Conservation (phyloP, 2,113 vertebrate species). For the Ceuthmochares aereus region DNA sequence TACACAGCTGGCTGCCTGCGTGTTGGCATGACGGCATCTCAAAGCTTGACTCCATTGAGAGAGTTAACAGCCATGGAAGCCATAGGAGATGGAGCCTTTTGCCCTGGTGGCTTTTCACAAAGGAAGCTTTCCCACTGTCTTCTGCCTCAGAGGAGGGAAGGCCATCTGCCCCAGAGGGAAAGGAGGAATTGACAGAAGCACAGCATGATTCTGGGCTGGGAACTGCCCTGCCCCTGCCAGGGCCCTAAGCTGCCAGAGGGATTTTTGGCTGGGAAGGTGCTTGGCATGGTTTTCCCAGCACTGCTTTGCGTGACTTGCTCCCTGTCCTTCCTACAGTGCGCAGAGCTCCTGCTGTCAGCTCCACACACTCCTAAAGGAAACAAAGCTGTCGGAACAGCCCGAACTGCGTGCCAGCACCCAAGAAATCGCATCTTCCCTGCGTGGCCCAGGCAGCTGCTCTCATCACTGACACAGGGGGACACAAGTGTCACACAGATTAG, state of each 20-base stretch:
- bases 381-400: rapidly evolving
- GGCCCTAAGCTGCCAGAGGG: not conserved
- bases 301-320: not conserved
- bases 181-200: not conserved
- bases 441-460: rapidly evolving
- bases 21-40: not conserved
- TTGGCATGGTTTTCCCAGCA: not conserved
- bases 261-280: not conserved
- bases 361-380: not conserved
- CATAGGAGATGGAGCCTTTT: not conserved
- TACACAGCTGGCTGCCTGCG: not conserved
- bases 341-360: not conserved
- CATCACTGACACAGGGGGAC: not conserved
- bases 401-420: not conserved
- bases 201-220: not conserved
- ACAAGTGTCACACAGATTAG: not conserved
- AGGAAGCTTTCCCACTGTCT: not conserved
- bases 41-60: not conserved
- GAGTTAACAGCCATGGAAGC: rapidly evolving
- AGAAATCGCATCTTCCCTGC: rapidly evolving
- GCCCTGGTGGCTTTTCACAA: not conserved
- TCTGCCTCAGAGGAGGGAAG: not conserved
- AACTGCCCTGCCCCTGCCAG: not conserved
- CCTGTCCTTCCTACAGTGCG: not conserved
- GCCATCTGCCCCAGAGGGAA: not conserved